Conservation (phyloP, 2,888 invertebrate species). For the Mamestra brassicae region DNA sequence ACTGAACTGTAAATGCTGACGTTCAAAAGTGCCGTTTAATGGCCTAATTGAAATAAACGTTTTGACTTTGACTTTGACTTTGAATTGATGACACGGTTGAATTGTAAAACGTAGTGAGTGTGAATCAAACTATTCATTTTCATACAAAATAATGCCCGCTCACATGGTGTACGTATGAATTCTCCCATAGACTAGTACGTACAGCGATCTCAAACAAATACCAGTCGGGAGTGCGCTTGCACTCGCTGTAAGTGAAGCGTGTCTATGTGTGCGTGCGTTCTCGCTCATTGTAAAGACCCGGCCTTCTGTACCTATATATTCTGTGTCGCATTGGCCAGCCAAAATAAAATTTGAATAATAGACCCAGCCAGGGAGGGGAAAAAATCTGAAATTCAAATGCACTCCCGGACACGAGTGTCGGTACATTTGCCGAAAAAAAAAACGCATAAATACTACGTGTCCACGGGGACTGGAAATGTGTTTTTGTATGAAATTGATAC, state of each 20-base stretch:
- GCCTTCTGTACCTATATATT: background rate
- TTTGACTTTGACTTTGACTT: too few species aligned
- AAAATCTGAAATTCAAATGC: slow-evolving; percentile 70
- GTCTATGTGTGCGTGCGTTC: background rate
- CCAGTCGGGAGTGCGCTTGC: background rate
- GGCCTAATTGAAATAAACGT: too few species aligned
- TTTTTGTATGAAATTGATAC: slow-evolving; percentile 64
- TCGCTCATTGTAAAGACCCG: background rate
- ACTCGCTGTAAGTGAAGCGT: background rate
- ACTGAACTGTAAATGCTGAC: too few species aligned
- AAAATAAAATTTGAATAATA: slow-evolving; percentile 70
- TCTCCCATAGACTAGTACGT: too few species aligned
- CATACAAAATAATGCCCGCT: too few species aligned
- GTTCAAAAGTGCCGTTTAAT: too few species aligned
- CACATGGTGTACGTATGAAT: too few species aligned
- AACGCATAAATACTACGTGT: slow-evolving; percentile 55
- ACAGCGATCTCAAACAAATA: background rate
- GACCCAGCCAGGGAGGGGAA: slow-evolving; percentile 42
- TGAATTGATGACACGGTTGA: too few species aligned
- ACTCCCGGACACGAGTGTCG: slow-evolving; percentile 52
- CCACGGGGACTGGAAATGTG: slow-evolving; percentile 49
- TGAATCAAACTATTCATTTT: too few species aligned
- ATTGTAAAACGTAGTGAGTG: too few species aligned
- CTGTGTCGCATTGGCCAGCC: slow-evolving; percentile 59
- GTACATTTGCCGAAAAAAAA: slow-evolving; percentile 56